These are phyloP conservation scores for Chloroceryle inda DNA, from an alignment of 2,797 vertebrate genomes.

Conservation along the genomic window DNA sequence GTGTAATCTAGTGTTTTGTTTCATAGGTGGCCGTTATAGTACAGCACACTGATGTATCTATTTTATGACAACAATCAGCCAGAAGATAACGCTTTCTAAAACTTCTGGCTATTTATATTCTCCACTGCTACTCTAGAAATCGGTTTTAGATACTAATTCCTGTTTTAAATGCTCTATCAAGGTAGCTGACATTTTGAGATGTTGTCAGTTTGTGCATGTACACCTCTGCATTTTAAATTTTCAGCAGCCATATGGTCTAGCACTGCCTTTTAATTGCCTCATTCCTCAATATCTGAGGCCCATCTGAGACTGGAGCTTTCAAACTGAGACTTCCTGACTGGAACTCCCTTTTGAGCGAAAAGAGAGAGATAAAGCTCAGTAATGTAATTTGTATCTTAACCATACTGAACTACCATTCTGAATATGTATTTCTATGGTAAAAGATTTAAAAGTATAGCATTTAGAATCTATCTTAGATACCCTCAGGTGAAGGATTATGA, in stretches of 20 bases:
- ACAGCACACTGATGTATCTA: neutral
- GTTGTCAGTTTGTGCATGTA: neutral
- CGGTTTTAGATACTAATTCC: neutral
- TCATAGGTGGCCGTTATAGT: neutral
- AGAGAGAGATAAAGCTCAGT: neutral
- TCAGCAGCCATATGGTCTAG: neutral
- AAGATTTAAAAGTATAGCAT: neutral
- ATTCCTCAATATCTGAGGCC: neutral
- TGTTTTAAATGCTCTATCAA: neutral
- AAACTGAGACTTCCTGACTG: neutral
- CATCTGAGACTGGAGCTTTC: neutral
- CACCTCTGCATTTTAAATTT: neutral
- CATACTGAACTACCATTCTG: neutral
- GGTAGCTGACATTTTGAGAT: neutral
- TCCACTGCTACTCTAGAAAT: neutral
- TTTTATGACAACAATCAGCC: neutral
- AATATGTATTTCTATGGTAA: neutral
- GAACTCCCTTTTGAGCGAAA: neutral
- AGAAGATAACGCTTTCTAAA: neutral
- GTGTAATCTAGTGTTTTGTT: neutral
- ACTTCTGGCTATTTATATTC: neutral
- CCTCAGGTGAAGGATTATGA: neutral
- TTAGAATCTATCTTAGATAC: neutral
- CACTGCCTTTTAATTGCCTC: neutral
- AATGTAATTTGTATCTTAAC: neutral